phyloP scores from a whole-genome alignment of 2,113 vertebrate species.

The Cathartes aura region DNA sequence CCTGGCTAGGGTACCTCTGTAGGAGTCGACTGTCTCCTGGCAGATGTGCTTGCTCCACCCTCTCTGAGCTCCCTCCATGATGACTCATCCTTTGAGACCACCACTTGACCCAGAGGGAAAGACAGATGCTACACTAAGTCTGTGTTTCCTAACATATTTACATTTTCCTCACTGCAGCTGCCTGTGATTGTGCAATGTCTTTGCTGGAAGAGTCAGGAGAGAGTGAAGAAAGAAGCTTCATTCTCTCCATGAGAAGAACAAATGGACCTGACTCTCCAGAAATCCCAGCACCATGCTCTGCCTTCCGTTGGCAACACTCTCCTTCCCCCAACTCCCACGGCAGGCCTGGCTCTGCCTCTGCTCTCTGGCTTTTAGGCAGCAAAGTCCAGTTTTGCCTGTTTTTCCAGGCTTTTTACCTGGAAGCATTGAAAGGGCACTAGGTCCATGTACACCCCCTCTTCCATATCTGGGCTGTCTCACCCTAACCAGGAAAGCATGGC shows the following conservation, averaged over 20 bases:
- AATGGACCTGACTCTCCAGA: neutral
- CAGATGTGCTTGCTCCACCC: neutral
- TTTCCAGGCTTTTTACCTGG: neutral
- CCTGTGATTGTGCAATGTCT: neutral
- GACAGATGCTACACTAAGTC: neutral
- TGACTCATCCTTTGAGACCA: neutral
- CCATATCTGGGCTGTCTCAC: neutral
- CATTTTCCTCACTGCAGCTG: neutral
- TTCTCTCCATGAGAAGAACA: neutral
- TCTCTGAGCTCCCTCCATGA: neutral
- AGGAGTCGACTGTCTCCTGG: neutral
- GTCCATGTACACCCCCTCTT: neutral
- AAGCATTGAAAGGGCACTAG: neutral
- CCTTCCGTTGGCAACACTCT: neutral
- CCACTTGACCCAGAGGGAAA: fast-evolving
- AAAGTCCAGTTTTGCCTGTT: neutral
- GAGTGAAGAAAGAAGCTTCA: neutral
- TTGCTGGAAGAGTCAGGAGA: neutral
- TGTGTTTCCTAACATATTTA: neutral
- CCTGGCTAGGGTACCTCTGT: neutral
- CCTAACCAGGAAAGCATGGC: neutral
- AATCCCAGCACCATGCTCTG: neutral
- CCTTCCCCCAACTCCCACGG: neutral
- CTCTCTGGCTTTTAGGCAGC: neutral
- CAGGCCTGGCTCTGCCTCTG: neutral